phyloP scores from a whole-genome alignment of 2,797 vertebrate species.

The Streptopelia turtur region DNA sequence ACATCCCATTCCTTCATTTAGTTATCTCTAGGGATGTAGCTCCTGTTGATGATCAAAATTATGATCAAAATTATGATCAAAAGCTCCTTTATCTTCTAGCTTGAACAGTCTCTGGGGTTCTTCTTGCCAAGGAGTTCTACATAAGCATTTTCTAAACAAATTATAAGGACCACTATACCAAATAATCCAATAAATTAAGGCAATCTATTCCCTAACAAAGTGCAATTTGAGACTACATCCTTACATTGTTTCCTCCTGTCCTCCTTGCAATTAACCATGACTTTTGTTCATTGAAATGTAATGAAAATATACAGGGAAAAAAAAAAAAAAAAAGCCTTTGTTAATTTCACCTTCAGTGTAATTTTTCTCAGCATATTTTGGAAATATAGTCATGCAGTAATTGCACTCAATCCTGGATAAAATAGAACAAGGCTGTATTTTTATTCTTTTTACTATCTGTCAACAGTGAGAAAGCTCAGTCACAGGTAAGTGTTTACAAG shows the following conservation, averaged over 20 bases:
- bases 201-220: too few relatives aligned
- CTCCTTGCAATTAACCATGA: neutral
- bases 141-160: too few relatives aligned
- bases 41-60: too few relatives aligned
- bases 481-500: neutral
- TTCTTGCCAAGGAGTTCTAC: too few relatives aligned
- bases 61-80: too few relatives aligned
- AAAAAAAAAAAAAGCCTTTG: fast-evolving
- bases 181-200: too few relatives aligned
- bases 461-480: neutral
- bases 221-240: neutral
- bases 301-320: neutral
- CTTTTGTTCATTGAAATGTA: neutral
- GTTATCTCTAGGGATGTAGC: too few relatives aligned
- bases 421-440: neutral
- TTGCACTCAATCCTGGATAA: fast-evolving
- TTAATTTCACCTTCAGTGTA: neutral
- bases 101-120: too few relatives aligned
- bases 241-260: neutral
- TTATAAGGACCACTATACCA: too few relatives aligned
- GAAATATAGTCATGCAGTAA: neutral
- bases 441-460: neutral
- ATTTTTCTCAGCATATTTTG: neutral
- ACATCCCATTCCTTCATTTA: too few relatives aligned
- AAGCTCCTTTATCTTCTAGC: too few relatives aligned